Conservation (phyloP, 2,888 invertebrate species). For the Boloria euphrosyne region DNA sequence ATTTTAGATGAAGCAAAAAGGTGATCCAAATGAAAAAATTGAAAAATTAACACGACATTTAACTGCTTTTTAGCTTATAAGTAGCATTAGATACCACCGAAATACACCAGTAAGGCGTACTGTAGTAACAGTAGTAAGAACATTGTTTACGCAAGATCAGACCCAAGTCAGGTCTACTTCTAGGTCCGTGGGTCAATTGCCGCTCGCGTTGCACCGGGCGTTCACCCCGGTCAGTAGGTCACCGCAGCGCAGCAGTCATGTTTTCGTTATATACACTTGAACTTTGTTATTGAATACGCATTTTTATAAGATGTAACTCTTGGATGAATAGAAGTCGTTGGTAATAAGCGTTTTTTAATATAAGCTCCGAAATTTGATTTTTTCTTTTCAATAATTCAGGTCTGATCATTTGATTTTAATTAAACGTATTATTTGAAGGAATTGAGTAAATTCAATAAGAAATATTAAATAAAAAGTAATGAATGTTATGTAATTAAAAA, state of each 20-base stretch:
- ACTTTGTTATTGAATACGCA: slow-evolving; percentile 52
- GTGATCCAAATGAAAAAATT: too few species aligned
- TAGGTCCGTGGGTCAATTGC: slow-evolving; percentile 60
- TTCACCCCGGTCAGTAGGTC: slow-evolving; percentile 77
- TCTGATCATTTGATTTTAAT: too few species aligned
- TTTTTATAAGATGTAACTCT: slow-evolving; percentile 10
- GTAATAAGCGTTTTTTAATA: background rate
- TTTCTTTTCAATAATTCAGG: too few species aligned
- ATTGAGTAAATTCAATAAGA: too few species aligned
- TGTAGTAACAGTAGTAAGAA: slow-evolving; percentile 22
- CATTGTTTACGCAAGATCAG: slow-evolving; percentile 38
- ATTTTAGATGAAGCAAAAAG: too few species aligned
- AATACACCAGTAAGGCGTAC: background rate
- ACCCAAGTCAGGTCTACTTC: slow-evolving; percentile 47
- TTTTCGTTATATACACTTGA: slow-evolving; percentile 65
- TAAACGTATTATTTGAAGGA: too few species aligned
- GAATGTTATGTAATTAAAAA: too few species aligned
- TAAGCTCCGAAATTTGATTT: too few species aligned
- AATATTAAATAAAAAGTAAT: too few species aligned
- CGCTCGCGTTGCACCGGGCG: slow-evolving; percentile 64
- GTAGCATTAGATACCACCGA: too few species aligned
- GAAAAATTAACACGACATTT: too few species aligned
- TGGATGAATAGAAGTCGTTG: background rate
- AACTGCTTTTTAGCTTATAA: too few species aligned
- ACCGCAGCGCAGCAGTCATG: slow-evolving; percentile 55